Percentiles rank a stretch among this genome's conserved stretches.
phyloP scores from a whole-genome alignment of 2,888 invertebrate species.

The Folsomia manolachei region DNA sequence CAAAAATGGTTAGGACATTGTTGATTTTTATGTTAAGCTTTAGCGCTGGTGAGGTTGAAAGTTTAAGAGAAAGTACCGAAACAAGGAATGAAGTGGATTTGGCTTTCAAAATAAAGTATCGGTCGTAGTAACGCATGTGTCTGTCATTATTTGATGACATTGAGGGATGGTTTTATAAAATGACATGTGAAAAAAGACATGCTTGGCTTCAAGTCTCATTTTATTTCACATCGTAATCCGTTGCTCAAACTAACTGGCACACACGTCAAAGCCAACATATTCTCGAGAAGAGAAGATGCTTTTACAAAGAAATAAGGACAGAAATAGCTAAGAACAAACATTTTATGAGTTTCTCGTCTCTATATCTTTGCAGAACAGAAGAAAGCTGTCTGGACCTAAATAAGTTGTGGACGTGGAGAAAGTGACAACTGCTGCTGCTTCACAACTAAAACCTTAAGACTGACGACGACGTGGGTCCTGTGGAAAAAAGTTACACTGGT shows the following conservation, averaged over 20 bases:
- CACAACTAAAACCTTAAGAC: not conserved
- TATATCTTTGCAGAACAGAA: not conserved
- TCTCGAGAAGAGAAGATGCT: too few relatives aligned
- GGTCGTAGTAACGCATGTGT: not conserved
- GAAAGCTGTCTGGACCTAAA: not conserved
- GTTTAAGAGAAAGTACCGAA: too few relatives aligned
- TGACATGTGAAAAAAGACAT: not conserved
- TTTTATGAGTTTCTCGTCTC: conserved; percentile 1
- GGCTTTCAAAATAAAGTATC: too few relatives aligned
- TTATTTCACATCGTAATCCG: not conserved
- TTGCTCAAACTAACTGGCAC: not conserved
- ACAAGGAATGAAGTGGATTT: too few relatives aligned
- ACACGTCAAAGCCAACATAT: not conserved
- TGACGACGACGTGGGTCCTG: too few relatives aligned
- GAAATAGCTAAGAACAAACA: not conserved
- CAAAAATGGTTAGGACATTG: too few relatives aligned
- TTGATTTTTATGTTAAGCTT: too few relatives aligned
- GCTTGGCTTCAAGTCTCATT: not conserved
- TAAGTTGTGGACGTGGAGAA: too few relatives aligned
- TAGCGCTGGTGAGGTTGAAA: too few relatives aligned
- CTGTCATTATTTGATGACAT: not conserved
- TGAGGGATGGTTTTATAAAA: conserved; percentile 8
- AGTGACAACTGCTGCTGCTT: not conserved
- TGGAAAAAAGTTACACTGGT: too few relatives aligned
- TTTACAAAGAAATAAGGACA: too few relatives aligned